Base-by-base conservation (phyloP, 2,888 invertebrate genomes). In the Drosophila pseudotakahashii region DNA sequence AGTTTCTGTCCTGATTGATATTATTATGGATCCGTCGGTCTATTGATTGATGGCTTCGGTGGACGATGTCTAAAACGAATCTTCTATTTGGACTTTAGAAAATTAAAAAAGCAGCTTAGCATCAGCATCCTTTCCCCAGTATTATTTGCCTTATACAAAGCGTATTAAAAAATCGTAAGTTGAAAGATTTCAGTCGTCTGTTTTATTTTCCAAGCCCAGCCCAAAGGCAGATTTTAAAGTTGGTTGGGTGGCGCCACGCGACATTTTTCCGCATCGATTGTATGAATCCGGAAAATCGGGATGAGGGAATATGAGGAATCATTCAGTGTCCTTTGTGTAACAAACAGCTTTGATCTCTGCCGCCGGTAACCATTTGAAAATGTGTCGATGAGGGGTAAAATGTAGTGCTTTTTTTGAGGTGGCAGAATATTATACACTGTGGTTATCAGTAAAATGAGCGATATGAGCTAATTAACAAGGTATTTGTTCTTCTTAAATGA, bases 71-170 rank as follows among this genome's bases (percentile, higher is more conserved):
- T 59, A 54, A 69, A 77, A 75, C n/a, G 50, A 73, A 63, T 50
- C 54, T 47, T 85, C 64, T 81, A 62, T 75, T 73, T 67, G 55
- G 37, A 75, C 50, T 88, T 86, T 83, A 60, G 63, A 73, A 87
- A 87, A 87, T 87, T 88, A 87, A 84, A 85, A 82, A 85, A 85
- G 74, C 77, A 60, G 89, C 88, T 85, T 89, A 81, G 66, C 70
- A 39, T 66, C 62, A 47, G 34, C 42, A 41, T 36, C 36, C 54
- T 61, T 26, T 58, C n/a, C 14, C 51, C 44, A 48, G 50, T 59
- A 59, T 13, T 75, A 88, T 82, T 79, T 88, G 86, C 80, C 70
- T 68, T 77, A 53, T 53, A 71, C 75, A 82, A 85, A 77, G 76
- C 66, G 73, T 54, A 77, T 77, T 82, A 70, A 50, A 67, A 64